Percentiles rank a stretch among this genome's conserved stretches.
Conservation (phyloP, 2,797 vertebrate genomes). For the Hoplostethus atlanticus region DNA sequence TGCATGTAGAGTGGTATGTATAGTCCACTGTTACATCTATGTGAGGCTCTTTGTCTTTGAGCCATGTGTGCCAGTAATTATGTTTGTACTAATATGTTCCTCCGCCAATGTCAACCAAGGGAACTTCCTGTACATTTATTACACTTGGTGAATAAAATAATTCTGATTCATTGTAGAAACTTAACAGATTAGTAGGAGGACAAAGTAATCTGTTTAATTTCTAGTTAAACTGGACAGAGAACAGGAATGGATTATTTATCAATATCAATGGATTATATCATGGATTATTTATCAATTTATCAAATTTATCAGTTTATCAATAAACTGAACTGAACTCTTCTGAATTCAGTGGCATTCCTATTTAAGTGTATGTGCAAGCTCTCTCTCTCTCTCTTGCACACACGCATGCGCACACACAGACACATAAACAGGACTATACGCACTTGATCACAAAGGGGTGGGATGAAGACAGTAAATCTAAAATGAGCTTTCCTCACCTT, state of each 20-base stretch:
- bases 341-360: not conserved
- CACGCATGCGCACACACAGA: not conserved
- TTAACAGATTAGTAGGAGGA: too few relatives aligned
- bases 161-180: too few relatives aligned
- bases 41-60: not conserved
- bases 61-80: not conserved
- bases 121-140: too few relatives aligned
- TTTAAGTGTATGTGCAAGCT: not conserved
- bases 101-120: too few relatives aligned
- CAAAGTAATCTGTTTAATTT: too few relatives aligned
- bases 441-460: not conserved
- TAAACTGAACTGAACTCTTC: not conserved
- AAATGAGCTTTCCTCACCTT: slow-evolving; percentile 26
- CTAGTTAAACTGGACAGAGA: too few relatives aligned
- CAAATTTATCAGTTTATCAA: not conserved
- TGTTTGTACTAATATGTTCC: too few relatives aligned
- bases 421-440: not conserved
- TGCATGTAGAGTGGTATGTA: not conserved
- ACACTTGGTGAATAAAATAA: too few relatives aligned
- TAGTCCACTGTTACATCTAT: not conserved
- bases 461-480: not conserved
- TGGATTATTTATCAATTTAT: not conserved
- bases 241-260: not conserved
- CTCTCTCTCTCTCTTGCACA: not conserved
- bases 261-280: too few relatives aligned